Percentiles rank a stretch among this genome's conserved stretches.
Conservation (phyloP, 2,888 invertebrate species). For the Yponomeuta sedellus region DNA sequence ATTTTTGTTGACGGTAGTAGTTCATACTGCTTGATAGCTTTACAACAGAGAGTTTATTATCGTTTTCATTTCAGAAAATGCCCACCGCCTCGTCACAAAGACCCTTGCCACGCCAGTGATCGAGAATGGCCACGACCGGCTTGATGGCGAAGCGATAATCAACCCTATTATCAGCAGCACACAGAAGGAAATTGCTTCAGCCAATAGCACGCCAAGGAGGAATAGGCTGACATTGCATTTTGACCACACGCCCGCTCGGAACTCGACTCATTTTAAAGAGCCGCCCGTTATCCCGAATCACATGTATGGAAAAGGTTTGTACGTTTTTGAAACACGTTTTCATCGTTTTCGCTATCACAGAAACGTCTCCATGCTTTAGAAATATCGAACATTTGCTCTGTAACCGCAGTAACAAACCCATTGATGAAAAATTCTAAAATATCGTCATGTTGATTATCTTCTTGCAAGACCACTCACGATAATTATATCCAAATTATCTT, state of each 20-base stretch:
- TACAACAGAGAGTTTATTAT: too few species aligned
- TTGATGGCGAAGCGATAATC: conserved; percentile 47
- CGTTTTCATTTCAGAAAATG: conserved; percentile 78
- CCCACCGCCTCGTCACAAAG: conserved; percentile 80
- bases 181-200: conserved; percentile 50
- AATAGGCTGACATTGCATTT: conserved; percentile 84
- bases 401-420: too few species aligned
- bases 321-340: not conserved
- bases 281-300: conserved; percentile 64
- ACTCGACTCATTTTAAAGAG: conserved; percentile 86
- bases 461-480: too few species aligned
- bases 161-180: conserved; percentile 32
- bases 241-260: conserved; percentile 81
- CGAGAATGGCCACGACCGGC: conserved; percentile 57
- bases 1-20: too few species aligned
- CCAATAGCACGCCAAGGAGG: conserved; percentile 72
- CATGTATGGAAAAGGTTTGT: conserved; percentile 62
- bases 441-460: too few species aligned
- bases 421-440: too few species aligned
- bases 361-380: not conserved
- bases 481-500: too few species aligned
- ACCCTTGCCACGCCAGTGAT: conserved; percentile 49
- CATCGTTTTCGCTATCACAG: not conserved
- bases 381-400: too few species aligned
- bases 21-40: too few species aligned